Percentiles rank a stretch among this genome's conserved stretches.
phyloP scores from a whole-genome alignment of 2,797 vertebrate species.

The Enteromius treurensis region DNA sequence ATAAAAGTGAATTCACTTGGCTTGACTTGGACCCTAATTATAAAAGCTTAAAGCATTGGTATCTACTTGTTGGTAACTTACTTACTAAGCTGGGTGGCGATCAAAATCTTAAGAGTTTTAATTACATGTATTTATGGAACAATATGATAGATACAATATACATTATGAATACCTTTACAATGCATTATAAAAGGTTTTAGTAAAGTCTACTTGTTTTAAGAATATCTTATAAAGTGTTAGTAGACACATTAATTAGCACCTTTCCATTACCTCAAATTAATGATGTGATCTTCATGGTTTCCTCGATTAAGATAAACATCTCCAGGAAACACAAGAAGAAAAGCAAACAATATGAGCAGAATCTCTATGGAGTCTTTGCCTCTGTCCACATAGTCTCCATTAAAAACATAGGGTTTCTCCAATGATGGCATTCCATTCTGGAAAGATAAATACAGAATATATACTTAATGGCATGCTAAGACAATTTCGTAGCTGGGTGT shows the following conservation, averaged over 20 bases:
- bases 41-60: neutral
- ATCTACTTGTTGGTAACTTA: neutral
- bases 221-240: neutral
- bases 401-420: conserved; percentile 91
- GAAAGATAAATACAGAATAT: conserved; percentile 4
- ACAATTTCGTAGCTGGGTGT: neutral
- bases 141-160: no score
- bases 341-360: conserved; percentile 89
- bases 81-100: neutral
- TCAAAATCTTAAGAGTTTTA: neutral
- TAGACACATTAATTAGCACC: neutral
- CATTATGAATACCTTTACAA: no score
- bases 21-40: neutral
- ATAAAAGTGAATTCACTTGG: no score
- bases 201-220: no score
- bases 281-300: conserved; percentile 94
- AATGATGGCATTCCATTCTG: conserved; percentile 93
- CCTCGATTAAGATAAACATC: conserved; percentile 92
- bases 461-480: neutral
- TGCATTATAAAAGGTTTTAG: no score
- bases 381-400: conserved; percentile 94
- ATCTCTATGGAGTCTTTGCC: conserved; percentile 93
- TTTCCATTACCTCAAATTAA: conserved; percentile 86
- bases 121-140: no score
- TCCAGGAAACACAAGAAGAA: conserved; percentile 89